A percentile compares a stretch with the other conserved stretches of the same genome.
Evolutionary conservation across 2,113 vertebrate genomes (phyloP).

Genomic region (Crotalus tigris): DNA sequence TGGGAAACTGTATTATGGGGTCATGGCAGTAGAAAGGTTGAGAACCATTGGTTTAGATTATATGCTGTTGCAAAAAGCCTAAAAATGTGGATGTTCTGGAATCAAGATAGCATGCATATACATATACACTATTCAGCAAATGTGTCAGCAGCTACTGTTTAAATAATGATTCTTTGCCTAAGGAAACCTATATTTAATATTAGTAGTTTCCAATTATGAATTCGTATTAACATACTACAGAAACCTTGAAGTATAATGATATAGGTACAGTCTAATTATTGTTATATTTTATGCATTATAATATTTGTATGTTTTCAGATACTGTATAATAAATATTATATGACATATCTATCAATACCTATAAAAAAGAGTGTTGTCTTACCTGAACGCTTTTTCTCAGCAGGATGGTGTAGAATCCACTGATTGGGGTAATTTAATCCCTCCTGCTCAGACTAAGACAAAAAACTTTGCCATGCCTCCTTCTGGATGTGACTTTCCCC

Average conservation of each 20-base stretch:
- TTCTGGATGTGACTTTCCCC: no score
- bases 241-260: neutral
- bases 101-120: neutral
- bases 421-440: no score
- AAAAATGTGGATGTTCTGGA: neutral
- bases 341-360: neutral
- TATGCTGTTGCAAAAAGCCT: neutral
- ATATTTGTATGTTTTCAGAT: neutral
- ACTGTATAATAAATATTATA: neutral
- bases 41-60: neutral
- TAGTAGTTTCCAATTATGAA: neutral
- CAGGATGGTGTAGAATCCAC: no score
- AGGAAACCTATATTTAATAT: neutral
- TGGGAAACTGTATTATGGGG: no score
- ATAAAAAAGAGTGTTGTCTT: neutral
- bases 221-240: neutral
- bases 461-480: no score
- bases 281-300: neutral
- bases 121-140: neutral
- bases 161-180: neutral
- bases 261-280: conserved; percentile 22
- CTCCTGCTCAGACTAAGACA: no score
- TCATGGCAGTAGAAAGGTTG: no score
- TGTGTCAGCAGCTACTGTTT: neutral
- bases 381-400: no score